phyloP scores from a whole-genome alignment of 2,113 vertebrate species.

The Microcebus murinus region DNA sequence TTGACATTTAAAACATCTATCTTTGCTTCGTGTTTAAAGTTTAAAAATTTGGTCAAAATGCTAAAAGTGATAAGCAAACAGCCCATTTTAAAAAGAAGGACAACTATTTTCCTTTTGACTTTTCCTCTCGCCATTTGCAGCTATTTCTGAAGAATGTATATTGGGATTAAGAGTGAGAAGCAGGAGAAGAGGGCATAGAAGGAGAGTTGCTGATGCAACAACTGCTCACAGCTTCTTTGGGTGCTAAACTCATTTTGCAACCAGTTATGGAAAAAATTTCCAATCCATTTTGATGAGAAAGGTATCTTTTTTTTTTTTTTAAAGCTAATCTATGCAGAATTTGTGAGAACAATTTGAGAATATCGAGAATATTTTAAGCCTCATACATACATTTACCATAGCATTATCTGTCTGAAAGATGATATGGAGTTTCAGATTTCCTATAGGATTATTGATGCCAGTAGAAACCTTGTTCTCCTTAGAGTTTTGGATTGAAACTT shows the following conservation, averaged over 20 bases:
- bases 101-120: neutral
- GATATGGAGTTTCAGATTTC: neutral
- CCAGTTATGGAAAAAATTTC: neutral
- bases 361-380: constrained; percentile 49
- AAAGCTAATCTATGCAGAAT: neutral
- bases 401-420: neutral
- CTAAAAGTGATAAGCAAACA: neutral
- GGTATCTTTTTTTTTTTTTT: neutral
- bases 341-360: constrained; percentile 12
- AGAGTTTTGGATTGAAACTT: neutral
- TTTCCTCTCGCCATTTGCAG: neutral
- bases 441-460: neutral
- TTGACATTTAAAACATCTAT: neutral
- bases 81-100: neutral
- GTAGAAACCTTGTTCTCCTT: neutral
- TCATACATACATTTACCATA: neutral
- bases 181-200: neutral
- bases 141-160: neutral
- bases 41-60: neutral
- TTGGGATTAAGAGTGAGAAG: neutral
- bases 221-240: neutral
- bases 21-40: neutral
- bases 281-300: constrained; percentile 8
- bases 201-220: neutral
- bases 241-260: neutral